Evolutionary conservation across 1,140 invertebrate species (phyloP).

Genomic region (Whitmania pigra): DNA sequence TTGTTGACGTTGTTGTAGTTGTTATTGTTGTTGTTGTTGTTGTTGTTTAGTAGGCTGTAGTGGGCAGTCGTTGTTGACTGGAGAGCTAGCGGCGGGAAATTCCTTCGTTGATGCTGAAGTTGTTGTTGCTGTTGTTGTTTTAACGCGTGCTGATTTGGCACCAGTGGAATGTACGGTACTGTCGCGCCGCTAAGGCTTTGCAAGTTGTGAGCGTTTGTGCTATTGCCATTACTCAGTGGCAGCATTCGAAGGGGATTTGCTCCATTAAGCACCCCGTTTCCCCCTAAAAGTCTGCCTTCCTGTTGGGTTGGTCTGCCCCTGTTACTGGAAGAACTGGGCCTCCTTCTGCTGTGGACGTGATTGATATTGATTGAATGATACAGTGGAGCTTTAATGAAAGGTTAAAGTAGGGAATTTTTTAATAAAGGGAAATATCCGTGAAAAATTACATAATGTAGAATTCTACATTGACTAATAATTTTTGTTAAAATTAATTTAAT

Average conservation of each 20-base stretch:
- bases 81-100: neutral
- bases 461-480: too few species aligned
- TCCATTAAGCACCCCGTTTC: conserved; percentile 36
- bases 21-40: conserved; percentile 1
- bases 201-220: neutral
- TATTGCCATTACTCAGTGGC: conserved; percentile 46
- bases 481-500: too few species aligned
- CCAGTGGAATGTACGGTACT: neutral
- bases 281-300: too few species aligned
- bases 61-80: neutral
- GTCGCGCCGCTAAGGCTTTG: too few species aligned
- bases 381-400: too few species aligned
- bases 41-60: neutral
- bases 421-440: too few species aligned
- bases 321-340: neutral
- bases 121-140: conserved; percentile 4
- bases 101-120: neutral
- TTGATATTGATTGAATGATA: neutral
- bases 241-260: conserved; percentile 80
- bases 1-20: neutral
- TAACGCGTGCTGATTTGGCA: neutral
- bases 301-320: neutral
- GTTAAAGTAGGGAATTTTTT: too few species aligned
- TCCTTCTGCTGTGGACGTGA: neutral
- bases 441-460: too few species aligned